phyloP scores from a whole-genome alignment of 2,113 vertebrate species.

The Alethe castanea region DNA sequence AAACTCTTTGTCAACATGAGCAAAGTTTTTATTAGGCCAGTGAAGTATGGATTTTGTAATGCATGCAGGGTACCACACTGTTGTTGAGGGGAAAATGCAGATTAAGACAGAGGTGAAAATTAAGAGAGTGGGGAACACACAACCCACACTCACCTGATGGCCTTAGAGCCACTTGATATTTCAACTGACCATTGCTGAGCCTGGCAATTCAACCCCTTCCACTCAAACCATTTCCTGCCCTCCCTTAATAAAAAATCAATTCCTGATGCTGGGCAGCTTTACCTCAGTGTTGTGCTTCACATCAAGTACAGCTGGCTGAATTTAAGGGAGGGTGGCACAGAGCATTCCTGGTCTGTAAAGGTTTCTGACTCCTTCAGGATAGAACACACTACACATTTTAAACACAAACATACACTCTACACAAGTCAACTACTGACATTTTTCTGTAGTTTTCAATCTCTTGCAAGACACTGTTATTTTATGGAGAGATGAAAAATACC shows the following conservation, averaged over 20 bases:
- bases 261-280: background rate
- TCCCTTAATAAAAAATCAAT: background rate
- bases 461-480: constrained; percentile 38
- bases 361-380: background rate
- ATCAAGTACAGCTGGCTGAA: background rate
- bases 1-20: background rate
- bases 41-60: background rate
- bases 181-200: background rate
- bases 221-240: background rate
- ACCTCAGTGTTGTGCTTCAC: background rate
- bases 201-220: background rate
- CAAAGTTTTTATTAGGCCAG: background rate
- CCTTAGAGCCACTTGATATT: background rate
- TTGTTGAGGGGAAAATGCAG: background rate
- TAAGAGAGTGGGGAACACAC: background rate
- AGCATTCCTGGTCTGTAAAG: background rate
- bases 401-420: background rate
- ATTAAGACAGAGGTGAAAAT: background rate
- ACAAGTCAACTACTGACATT: background rate
- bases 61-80: background rate
- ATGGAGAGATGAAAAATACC: constrained; percentile 22
- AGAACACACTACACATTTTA: background rate
- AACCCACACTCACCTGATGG: background rate
- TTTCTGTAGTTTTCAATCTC: background rate
- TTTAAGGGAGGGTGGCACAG: background rate